Percentiles rank a stretch among this genome's conserved stretches.
These are phyloP conservation scores for Pelagia noctiluca DNA, from an alignment of 30 jellyfish, hydroid and myxozoan genomes.

Conservation along the genomic window DNA sequence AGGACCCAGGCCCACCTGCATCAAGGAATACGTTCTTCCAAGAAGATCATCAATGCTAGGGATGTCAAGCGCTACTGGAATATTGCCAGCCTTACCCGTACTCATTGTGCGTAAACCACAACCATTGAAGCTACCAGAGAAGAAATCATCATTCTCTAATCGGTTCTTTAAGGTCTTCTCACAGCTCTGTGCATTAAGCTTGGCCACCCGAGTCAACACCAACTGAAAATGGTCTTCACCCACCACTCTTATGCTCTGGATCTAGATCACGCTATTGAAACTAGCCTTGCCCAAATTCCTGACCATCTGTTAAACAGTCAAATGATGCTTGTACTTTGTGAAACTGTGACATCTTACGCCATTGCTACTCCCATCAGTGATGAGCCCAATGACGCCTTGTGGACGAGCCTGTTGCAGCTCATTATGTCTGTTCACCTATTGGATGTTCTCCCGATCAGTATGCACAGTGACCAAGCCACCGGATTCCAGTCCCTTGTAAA, in stretches of 20 bases:
- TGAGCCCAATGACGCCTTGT: conserved; percentile 10
- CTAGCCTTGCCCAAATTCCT: conserved; percentile 9
- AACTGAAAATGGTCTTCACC: too few relatives aligned
- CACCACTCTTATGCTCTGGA: too few relatives aligned
- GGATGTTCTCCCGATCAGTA: conserved; percentile 34
- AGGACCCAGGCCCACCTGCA: too few relatives aligned
- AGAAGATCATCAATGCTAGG: neutral
- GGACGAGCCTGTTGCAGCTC: too few relatives aligned
- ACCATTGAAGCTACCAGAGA: neutral
- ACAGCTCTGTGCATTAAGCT: conserved; percentile 58
- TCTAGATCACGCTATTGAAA: too few relatives aligned
- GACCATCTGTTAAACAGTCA: conserved; percentile 25
- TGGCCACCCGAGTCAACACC: too few relatives aligned
- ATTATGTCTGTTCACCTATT: too few relatives aligned
- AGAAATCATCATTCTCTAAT: conserved; percentile 28
- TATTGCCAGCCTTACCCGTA: neutral
- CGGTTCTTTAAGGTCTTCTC: conserved; percentile 38
- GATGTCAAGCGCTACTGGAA: neutral
- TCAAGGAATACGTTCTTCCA: too few relatives aligned
- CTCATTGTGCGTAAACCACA: neutral
- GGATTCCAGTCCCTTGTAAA: conserved; percentile 17
- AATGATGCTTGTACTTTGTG: conserved; percentile 37
- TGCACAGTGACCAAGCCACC: conserved; percentile 55
- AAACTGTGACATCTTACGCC: conserved; percentile 26
- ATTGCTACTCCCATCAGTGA: neutral